A percentile compares a stretch with the other conserved stretches of the same genome.
These are phyloP conservation scores for Onychomys torridus DNA, from an alignment of 2,797 vertebrate species.

Conservation along the genomic window DNA sequence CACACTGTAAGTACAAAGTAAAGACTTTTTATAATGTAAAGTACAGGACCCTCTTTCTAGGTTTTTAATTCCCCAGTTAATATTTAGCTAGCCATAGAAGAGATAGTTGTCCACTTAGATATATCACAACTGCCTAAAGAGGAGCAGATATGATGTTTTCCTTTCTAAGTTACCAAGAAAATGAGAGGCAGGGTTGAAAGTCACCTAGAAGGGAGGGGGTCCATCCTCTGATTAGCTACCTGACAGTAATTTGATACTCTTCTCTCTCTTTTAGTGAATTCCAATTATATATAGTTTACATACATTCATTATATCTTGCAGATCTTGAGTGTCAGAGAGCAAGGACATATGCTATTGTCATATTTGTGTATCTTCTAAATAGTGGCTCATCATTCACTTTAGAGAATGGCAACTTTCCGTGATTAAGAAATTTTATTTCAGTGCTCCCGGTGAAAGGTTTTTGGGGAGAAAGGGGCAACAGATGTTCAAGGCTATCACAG, in stretches of 20 bases:
- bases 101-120: background rate
- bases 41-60: background rate
- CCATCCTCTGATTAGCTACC: background rate
- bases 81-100: background rate
- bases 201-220: background rate
- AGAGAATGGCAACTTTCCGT: background rate
- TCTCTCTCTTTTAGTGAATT: background rate
- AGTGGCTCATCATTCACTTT: background rate
- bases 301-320: background rate
- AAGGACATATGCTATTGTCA: background rate
- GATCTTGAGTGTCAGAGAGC: background rate
- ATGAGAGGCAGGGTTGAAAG: background rate
- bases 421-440: slow-evolving; percentile 31
- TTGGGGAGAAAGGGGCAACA: background rate
- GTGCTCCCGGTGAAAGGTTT: background rate
- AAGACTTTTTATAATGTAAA: slow-evolving; percentile 46
- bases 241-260: background rate
- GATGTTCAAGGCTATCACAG: no score
- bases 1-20: background rate
- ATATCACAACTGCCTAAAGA: background rate
- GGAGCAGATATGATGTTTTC: background rate
- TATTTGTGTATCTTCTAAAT: background rate
- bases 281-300: background rate
- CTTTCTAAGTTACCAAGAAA: background rate
- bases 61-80: background rate